Base-by-base conservation (phyloP, 2,113 vertebrate genomes). In the Lepisosteus osseus region DNA sequence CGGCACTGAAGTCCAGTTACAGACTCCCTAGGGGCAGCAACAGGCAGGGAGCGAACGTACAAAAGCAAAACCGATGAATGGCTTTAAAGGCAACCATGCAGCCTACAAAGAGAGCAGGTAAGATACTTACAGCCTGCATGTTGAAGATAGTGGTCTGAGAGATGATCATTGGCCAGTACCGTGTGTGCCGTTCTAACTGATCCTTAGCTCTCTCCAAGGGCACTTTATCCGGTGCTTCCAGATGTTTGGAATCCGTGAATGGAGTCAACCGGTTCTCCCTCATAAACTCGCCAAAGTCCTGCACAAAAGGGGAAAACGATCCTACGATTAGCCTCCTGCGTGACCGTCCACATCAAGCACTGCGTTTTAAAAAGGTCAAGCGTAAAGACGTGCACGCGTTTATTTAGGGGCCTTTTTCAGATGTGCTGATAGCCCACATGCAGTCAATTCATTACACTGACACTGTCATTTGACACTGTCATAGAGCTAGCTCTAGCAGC, bases 241-340 rank as follows among this genome's bases (percentile, higher is more conserved):
- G 87, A 82, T 88, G 86, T 78, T 91, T 89, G 69, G 91, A 84
- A 74, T 98, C 96, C 78, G 94, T 89, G 79, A 98, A 95, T 47
- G 96, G 96, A 86, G 95, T 94, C 77, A 99, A 92, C 62, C 96
- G 89, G 88, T 99, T 99, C 90, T 99, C 97, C 88, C 95, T 94
- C 97, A 99, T 99, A 84, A 99, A 99, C 92, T 99, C 97, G 70
- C 97, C 97, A 89, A 99, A 99, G 90, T 99, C 97, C 97, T 99
- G 87, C 84, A 79, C 81, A 75, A 81, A 86, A 75, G 40, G 29
- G 43, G 11, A 69, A 3, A 42, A 13, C 11, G 4, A 62, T 2
- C 54, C 47, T 12, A 51, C 15, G 13, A 17, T 41, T 9, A 42
- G 11, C 17, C 13, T 11, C 3, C 6, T 62, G 7, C 8, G 15